These are phyloP conservation scores for Cyanoramphus novaezelandiae DNA, from an alignment of 2,113 vertebrate species.

Conservation along the genomic window DNA sequence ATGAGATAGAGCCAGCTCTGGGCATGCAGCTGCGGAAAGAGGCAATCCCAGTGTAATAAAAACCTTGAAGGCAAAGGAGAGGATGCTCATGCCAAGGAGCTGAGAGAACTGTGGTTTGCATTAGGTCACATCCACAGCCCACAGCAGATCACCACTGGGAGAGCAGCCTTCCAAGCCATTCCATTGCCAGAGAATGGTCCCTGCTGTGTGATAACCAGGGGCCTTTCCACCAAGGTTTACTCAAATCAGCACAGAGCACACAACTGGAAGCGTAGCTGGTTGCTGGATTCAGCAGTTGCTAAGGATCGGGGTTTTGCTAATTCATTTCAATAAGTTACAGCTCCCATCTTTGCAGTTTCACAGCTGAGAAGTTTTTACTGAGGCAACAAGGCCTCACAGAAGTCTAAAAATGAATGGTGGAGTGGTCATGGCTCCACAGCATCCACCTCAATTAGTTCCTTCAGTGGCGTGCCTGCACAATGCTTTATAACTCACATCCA, in stretches of 20 bases:
- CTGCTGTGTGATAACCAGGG: background rate
- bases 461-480: background rate
- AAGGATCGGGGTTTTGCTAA: background rate
- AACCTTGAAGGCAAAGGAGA: background rate
- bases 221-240: background rate
- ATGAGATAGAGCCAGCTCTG: background rate
- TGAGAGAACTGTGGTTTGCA: background rate
- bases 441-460: background rate
- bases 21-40: background rate
- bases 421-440: background rate
- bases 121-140: fast-evolving
- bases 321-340: background rate
- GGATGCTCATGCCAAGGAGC: background rate
- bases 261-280: background rate
- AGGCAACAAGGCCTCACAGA: background rate
- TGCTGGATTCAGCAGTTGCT: background rate
- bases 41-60: background rate
- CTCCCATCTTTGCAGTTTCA: background rate
- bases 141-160: fast-evolving
- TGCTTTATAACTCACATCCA: background rate
- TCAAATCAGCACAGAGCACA: background rate
- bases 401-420: background rate
- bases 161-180: background rate
- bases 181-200: background rate
- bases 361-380: background rate